Evolutionary conservation across 2,113 vertebrate genomes (phyloP).

Genomic region (Odontophorus gujanensis): DNA sequence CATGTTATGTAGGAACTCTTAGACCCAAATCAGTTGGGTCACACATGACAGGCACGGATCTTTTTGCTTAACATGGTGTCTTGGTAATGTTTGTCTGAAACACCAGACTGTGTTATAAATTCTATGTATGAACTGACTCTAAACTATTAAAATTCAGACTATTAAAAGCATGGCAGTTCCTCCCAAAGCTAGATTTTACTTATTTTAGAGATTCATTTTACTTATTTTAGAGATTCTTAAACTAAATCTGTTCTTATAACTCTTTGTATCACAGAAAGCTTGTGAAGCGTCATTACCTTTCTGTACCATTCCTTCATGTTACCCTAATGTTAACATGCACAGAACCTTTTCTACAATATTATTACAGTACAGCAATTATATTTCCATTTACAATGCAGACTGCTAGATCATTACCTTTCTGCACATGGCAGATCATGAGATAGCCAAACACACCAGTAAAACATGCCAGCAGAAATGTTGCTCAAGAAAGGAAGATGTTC

Average conservation of each 20-base stretch:
- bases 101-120: background rate
- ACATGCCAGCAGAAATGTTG: background rate
- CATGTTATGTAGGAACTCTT: fast-evolving
- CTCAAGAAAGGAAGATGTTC: background rate
- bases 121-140: background rate
- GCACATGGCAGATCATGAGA: background rate
- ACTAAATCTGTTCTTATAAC: background rate
- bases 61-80: background rate
- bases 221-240: background rate
- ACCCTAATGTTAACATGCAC: no score
- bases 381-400: background rate
- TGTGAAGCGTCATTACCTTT: no score
- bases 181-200: background rate
- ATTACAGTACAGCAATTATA: background rate
- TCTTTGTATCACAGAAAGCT: background rate
- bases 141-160: background rate
- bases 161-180: background rate
- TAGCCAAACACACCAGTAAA: background rate
- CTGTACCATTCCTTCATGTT: background rate
- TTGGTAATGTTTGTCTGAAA: background rate
- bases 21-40: background rate
- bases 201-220: background rate
- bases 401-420: background rate
- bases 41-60: fast-evolving
- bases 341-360: background rate